phyloP scores from a whole-genome alignment of 2,797 vertebrate species.

The Sebastes nivosus region DNA sequence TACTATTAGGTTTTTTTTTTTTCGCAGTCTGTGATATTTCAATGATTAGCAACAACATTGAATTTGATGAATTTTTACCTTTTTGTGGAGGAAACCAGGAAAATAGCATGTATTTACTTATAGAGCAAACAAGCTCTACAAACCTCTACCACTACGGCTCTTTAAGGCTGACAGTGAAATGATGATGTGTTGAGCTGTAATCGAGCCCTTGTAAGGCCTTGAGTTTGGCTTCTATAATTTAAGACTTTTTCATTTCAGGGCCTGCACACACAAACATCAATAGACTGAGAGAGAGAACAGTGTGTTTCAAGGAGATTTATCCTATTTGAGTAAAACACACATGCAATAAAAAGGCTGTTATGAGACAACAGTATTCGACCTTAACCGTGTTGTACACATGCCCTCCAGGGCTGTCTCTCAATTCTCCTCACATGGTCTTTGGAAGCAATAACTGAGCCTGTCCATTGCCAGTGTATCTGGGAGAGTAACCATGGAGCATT shows the following conservation, averaged over 20 bases:
- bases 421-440: neutral
- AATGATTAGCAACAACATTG: too few relatives aligned
- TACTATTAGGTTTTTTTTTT: neutral
- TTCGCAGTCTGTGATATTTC: too few relatives aligned
- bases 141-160: neutral
- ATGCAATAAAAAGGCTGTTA: neutral
- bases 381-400: neutral
- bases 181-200: neutral
- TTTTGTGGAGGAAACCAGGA: neutral
- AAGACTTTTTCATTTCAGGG: neutral
- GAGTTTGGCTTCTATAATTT: conserved; percentile 4
- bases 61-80: neutral
- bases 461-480: conserved; percentile 19
- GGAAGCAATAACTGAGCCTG: conserved; percentile 6
- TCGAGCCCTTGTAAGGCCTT: neutral
- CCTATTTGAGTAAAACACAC: neutral
- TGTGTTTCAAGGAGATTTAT: neutral
- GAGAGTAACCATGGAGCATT: conserved; percentile 44
- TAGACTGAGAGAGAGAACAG: neutral
- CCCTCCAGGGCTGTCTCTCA: neutral
- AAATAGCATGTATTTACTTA: neutral
- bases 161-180: neutral
- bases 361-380: neutral
- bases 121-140: neutral
- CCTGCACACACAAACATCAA: neutral